phyloP scores from a whole-genome alignment of 92 coral and sea anemone genomes.

The Heteractis magnifica region DNA sequence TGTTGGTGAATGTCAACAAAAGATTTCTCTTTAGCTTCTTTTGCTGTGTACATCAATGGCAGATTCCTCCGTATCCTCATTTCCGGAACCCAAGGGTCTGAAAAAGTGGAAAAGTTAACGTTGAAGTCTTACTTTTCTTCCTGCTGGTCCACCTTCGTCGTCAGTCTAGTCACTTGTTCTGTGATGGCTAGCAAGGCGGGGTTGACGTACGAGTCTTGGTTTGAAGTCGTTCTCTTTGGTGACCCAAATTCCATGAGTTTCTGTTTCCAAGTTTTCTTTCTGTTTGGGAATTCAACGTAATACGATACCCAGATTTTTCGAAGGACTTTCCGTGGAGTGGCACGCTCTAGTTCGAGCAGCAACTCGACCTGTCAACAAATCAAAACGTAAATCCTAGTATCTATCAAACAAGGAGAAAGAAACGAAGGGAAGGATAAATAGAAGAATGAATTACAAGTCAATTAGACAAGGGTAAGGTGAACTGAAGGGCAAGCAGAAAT shows the following conservation, averaged over 20 bases:
- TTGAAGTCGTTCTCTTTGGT: constrained; percentile 70
- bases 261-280: constrained; percentile 77
- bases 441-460: too few relatives aligned
- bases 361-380: constrained; percentile 57
- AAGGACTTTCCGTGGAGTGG: constrained; percentile 74
- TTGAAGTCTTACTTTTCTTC: constrained; percentile 68
- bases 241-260: constrained; percentile 84
- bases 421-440: too few relatives aligned
- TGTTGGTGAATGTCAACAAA: neutral
- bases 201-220: constrained; percentile 73
- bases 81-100: too few relatives aligned
- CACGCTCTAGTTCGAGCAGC: constrained; percentile 79
- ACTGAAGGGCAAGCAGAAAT: too few relatives aligned
- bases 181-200: constrained; percentile 70
- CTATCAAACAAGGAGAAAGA: too few relatives aligned
- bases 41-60: too few relatives aligned
- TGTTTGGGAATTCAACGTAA: constrained; percentile 79
- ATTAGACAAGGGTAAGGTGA: too few relatives aligned
- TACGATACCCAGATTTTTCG: constrained; percentile 77
- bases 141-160: constrained; percentile 72
- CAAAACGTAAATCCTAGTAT: neutral
- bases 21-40: neutral
- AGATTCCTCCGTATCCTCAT: too few relatives aligned
- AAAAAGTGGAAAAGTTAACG: too few relatives aligned
- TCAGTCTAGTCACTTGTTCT: constrained; percentile 60